Evolutionary conservation across 1,140 invertebrate genomes (phyloP), one percentile per base, ranked within the genome.

Genomic region (Diorhabda elongata): DNA sequence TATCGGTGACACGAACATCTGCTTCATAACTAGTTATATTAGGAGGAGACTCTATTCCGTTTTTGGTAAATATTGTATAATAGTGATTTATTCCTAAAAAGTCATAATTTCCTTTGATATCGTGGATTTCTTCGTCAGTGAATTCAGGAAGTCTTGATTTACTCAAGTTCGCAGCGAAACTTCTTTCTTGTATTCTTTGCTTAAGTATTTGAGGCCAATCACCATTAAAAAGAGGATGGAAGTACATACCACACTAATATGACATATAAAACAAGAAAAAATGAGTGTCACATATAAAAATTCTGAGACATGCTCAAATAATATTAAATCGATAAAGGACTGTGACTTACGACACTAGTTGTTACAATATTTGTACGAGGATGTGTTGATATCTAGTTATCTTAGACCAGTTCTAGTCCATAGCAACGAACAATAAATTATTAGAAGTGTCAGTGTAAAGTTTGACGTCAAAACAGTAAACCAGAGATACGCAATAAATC

Each of bases 191-290:
- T 52, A 64, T 41, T n/a, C 63, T 64, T 4, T 64, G 7, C 42
- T 64, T 42, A 9, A 57, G 44, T n/a, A 64, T 11, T 64, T 52
- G 3, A 3, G 63, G 63, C 63, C 63, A 64, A 3, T 42, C 63
- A 8, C 63, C 63, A 5, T 56, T 56, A 26, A 52, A 8, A 4
- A 64, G 11, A 7, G 63, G 63, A 57, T 64, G 44, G 4, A 42
- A n/a, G 9, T 52, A 64, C 1, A 64, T 8, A 11, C 63, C 63
- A 64, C 9, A 11, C 63, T 64, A 9, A 56, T 52, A 64, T 52
- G 26, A 26, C 26, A 26, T 26, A 26, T 26, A 26, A 26, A 26
- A 26, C 11, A 26, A 26, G 26, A 26, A 26, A 26, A 26, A 26
- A 26, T 26, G 26, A 26, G 26, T 26, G 26, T 26, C 26, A 26